Percentiles rank a stretch among this genome's conserved stretches.
Evolutionary conservation across 2,797 vertebrate species (phyloP).

Genomic region (Gymnothorax reevesii): DNA sequence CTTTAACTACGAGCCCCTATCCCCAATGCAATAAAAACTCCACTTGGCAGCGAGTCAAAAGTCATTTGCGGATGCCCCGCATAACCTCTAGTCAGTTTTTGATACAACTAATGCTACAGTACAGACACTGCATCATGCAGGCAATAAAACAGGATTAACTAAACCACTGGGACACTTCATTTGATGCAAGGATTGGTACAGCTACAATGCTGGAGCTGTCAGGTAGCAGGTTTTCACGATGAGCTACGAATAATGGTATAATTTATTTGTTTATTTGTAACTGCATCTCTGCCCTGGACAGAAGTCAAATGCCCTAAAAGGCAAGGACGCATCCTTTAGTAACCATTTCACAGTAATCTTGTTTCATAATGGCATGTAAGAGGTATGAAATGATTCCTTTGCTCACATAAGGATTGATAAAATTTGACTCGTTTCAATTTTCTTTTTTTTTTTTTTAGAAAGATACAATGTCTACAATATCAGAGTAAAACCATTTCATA

Average conservation of each 20-base stretch:
- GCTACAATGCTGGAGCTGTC: background rate
- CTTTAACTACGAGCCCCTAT: slow-evolving; percentile 29
- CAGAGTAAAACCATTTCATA: background rate
- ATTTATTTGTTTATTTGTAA: background rate
- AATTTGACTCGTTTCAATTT: background rate
- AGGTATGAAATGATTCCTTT: background rate
- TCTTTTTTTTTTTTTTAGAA: slow-evolving; percentile 7
- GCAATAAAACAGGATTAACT: background rate
- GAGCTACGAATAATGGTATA: background rate
- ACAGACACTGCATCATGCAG: background rate
- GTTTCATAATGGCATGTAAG: background rate
- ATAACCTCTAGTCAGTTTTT: slow-evolving; percentile 12
- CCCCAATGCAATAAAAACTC: slow-evolving; percentile 19
- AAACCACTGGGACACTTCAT: background rate
- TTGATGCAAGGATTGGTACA: background rate
- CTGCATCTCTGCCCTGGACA: background rate
- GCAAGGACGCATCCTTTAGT: background rate
- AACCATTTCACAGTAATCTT: background rate
- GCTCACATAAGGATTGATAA: background rate
- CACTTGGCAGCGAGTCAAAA: slow-evolving; percentile 28
- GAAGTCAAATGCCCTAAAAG: background rate
- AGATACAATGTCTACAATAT: background rate
- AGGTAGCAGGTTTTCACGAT: background rate
- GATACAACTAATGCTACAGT: slow-evolving; percentile 25
- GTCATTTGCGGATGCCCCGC: slow-evolving; percentile 23